These are phyloP conservation scores for Lymantria dispar DNA, from an alignment of 2,888 invertebrate genomes.

Conservation along the genomic window DNA sequence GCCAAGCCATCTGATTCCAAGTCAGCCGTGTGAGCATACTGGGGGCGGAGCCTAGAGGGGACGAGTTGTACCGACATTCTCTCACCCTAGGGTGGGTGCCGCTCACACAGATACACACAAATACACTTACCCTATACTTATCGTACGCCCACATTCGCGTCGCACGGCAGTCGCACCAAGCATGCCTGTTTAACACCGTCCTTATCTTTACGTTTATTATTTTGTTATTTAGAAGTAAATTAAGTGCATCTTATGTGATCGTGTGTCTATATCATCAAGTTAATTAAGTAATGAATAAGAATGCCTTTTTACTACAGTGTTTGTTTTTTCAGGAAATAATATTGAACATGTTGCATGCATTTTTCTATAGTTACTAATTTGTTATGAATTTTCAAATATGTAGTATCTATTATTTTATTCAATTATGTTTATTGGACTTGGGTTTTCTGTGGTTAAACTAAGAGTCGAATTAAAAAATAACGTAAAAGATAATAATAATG, in stretches of 20 bases:
- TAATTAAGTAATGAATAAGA: conserved; percentile 11
- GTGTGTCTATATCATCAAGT: conserved; percentile 6
- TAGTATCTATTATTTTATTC: no score
- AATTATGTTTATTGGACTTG: no score
- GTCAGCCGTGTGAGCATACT: conserved; percentile 80
- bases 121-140: conserved; percentile 30
- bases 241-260: conserved; percentile 9
- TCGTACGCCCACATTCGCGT: conserved; percentile 28
- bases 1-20: conserved; percentile 81
- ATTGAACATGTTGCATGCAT: conserved; percentile 12
- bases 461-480: no score
- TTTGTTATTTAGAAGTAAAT: conserved; percentile 9
- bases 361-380: no score
- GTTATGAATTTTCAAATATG: no score
- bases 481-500: no score
- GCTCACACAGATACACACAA: conserved; percentile 48
- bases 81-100: conserved; percentile 70
- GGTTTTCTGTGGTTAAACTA: no score
- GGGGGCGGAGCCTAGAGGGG: conserved; percentile 68
- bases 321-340: background rate
- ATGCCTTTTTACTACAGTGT: conserved; percentile 30
- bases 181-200: conserved; percentile 32
- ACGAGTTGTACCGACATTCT: conserved; percentile 47
- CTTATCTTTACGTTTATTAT: conserved; percentile 27
- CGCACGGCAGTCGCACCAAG: conserved; percentile 33